These are phyloP conservation scores for Parauchenoglanis ngamensis DNA, from an alignment of 2,797 vertebrate species.

Conservation along the genomic window DNA sequence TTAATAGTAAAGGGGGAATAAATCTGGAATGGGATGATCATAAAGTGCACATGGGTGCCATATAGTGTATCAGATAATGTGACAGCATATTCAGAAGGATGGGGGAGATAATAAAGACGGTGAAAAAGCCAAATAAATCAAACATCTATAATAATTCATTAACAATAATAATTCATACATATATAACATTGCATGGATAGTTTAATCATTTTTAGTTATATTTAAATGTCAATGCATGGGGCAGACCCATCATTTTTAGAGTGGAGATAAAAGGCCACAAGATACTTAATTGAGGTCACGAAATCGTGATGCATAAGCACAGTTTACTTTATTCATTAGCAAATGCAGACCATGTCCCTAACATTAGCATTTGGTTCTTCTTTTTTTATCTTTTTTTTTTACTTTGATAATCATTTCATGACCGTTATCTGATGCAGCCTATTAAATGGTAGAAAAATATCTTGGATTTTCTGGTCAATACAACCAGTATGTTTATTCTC, in stretches of 20 bases:
- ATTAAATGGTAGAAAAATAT: not conserved
- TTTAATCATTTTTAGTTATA: not conserved
- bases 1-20: not conserved
- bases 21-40: not conserved
- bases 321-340: not conserved
- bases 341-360: not conserved
- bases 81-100: not conserved
- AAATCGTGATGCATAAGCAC: not conserved
- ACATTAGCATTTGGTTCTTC: too few relatives aligned
- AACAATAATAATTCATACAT: not conserved
- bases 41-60: not conserved
- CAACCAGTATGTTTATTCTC: not conserved
- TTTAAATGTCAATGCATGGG: not conserved
- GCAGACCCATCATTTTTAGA: not conserved
- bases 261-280: not conserved
- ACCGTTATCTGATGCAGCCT: not conserved
- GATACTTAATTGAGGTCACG: not conserved
- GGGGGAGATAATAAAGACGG: not conserved
- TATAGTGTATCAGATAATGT: not conserved
- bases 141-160: not conserved
- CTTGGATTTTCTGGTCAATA: not conserved
- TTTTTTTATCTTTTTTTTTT: not conserved
- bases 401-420: not conserved
- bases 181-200: not conserved
- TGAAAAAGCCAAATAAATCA: not conserved